Percentiles rank a stretch among this genome's conserved stretches.
These are phyloP conservation scores for Orthosia gothica DNA, from an alignment of 2,888 invertebrate species.

Conservation along the genomic window DNA sequence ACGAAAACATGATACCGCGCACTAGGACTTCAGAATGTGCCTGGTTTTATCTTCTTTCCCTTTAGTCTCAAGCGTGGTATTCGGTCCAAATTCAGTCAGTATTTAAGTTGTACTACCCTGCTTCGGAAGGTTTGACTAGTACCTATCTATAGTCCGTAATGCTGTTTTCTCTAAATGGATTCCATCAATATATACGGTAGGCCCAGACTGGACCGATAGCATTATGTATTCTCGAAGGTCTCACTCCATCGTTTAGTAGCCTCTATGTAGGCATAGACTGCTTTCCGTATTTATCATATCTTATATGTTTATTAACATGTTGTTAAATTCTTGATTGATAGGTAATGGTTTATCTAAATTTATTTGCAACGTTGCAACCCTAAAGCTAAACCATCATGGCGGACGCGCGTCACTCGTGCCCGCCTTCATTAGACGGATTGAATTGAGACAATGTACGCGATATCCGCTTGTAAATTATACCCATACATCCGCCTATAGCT, in stretches of 20 bases:
- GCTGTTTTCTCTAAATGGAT: too few species aligned
- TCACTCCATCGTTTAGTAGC: too few species aligned
- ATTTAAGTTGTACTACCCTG: background rate
- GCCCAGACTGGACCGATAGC: too few species aligned
- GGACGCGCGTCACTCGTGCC: slow-evolving; percentile 76
- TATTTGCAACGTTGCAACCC: slow-evolving; percentile 70
- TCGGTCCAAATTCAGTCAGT: background rate
- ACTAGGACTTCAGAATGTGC: background rate
- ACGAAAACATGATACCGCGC: too few species aligned
- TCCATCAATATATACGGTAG: too few species aligned
- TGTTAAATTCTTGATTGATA: too few species aligned
- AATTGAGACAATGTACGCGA: slow-evolving; percentile 81
- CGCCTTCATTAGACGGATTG: slow-evolving; percentile 84
- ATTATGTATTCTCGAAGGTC: too few species aligned
- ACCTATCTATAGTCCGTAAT: too few species aligned
- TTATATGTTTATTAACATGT: too few species aligned
- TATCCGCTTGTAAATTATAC: slow-evolving; percentile 76
- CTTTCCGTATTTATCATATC: background rate
- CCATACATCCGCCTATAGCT: slow-evolving; percentile 65
- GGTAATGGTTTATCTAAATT: slow-evolving; percentile 20
- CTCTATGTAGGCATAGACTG: too few species aligned
- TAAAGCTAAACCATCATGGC: slow-evolving; percentile 73
- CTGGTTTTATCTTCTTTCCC: background rate
- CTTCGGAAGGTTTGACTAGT: background rate
- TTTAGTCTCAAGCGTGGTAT: background rate